Base-by-base conservation (phyloP, 35 echinoderm and acorn worm genomes). In the Patiria miniata region DNA sequence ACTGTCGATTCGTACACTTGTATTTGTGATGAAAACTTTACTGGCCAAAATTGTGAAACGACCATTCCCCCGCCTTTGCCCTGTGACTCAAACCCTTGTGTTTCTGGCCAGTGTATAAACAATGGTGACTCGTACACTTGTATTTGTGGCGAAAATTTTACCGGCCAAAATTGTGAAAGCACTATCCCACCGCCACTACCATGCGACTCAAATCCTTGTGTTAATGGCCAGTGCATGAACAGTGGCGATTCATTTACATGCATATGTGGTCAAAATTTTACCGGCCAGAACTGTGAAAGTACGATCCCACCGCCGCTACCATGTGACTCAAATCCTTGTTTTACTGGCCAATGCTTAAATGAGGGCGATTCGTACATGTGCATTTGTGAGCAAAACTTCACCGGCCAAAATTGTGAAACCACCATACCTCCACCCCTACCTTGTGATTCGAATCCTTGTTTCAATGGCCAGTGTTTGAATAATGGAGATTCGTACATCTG, bases 161-260 rank as follows among this genome's bases (percentile, higher is more conserved):
- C 34, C 17, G 95, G 92, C 5, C 19, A 77, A 29, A 91, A 91
- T 39, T 97, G 95, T 51, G 89, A 61, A 61, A 61, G 58, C 19
- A 61, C 58, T 61, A 30, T 61, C 28, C 58, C 58, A 21, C 82
- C 90, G 17, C 82, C 86, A 19, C 76, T 78, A 57, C 89, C 92
- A 15, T 97, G 95, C 86, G 91, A 97, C 61, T 81, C 68, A 34
- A 83, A 86, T 37, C 95, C 95, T 16, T 97, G 95, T 86, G 57
- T 91, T 0, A 88, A 86, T 28, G 91, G 91, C 36, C 51, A 73
- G 34, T 97, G 95, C 61, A 37, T 94, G 10, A 88, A 97, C 79
- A 53, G 39, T 37, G 86, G 83, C 54, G 83, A 97, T 42, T 55
- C 39, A 4, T 97, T 79, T 61, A 90, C 77, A 33, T 93, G 91